Base-by-base conservation (phyloP, 2,888 invertebrate genomes). In the Scaptomyza tumidula region DNA sequence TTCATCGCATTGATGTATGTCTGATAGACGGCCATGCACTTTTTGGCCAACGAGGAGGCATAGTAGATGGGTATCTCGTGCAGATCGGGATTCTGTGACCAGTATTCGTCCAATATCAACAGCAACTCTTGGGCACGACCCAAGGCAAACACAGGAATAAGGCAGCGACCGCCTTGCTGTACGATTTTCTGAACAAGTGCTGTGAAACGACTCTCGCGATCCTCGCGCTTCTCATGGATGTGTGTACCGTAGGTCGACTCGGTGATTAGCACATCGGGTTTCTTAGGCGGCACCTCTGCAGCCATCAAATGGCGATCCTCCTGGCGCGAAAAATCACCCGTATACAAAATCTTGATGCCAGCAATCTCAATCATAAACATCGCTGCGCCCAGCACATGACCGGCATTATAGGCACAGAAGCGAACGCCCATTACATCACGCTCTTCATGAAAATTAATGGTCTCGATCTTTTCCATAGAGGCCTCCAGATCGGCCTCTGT, bases 351-450 rank as follows among this genome's bases (percentile, higher is more conserved):
- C 93, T 98, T 98, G 2, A 99, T 98, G 13, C 99, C 99, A 33
- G 99, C 99, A 53, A 99, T 99, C 93, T 99, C 99, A 65, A 99
- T 97, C 98, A 99, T 99, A 91, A 99, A 99, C 99, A 99, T 99
- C 58, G 99, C 99, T 0, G 99, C 99, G 0, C 99, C 99, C 0
- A 99, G 93, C 3, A 99, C 99, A 92, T 99, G 99, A 0, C 99
- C 99, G 0, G 99, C 99, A 91, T 98, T 98, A 92, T 99, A 99
- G 0, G 99, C 98, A 97, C 99, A 99, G 93, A 99, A 99, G 87
- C 97, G 95, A 0, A 99, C 95, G 0, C 99, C 99, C 87, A 97
- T 96, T 0, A 99, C 97, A 88, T 99, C 99, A 85, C 98, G 98
- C 92, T 99, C 99, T 91, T 98, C 98, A 69, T 98, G 99, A 89